Conservation (phyloP, 2,888 invertebrate genomes). For the Parascotia fuliginaria region DNA sequence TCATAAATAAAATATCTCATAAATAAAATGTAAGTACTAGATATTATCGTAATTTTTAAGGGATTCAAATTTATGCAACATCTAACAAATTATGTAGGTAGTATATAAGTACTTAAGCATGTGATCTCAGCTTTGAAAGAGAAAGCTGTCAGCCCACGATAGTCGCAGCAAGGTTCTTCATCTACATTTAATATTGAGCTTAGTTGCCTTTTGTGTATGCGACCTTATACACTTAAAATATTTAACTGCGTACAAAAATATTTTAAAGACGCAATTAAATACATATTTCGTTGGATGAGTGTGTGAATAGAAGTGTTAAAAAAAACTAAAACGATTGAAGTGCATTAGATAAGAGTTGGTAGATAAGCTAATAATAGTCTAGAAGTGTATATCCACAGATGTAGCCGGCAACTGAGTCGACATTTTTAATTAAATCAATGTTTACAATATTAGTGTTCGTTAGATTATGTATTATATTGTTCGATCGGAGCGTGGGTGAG, state of each 20-base stretch:
- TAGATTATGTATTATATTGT: conserved; percentile 57
- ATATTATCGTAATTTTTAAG: no score
- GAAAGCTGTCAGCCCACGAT: conserved; percentile 78
- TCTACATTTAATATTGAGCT: conserved; percentile 34
- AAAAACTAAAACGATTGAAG: conserved; percentile 19
- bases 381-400: conserved; percentile 15
- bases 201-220: conserved; percentile 36
- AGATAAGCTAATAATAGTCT: conserved; percentile 17
- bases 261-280: neutral
- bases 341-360: conserved; percentile 24
- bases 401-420: conserved; percentile 11
- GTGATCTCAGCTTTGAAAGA: conserved; percentile 57
- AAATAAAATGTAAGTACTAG: no score
- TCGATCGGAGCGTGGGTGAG: conserved; percentile 54
- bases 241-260: conserved; percentile 5
- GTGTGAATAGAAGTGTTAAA: conserved; percentile 36
- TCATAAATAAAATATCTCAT: no score
- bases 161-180: conserved; percentile 49
- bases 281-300: conserved; percentile 22
- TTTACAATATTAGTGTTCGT: conserved; percentile 45
- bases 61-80: no score
- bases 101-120: neutral
- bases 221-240: conserved; percentile 32
- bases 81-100: no score
- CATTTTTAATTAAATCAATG: conserved; percentile 21